phyloP scores from a whole-genome alignment of 2,113 vertebrate species.

The Phalacrocorax pelagicus region DNA sequence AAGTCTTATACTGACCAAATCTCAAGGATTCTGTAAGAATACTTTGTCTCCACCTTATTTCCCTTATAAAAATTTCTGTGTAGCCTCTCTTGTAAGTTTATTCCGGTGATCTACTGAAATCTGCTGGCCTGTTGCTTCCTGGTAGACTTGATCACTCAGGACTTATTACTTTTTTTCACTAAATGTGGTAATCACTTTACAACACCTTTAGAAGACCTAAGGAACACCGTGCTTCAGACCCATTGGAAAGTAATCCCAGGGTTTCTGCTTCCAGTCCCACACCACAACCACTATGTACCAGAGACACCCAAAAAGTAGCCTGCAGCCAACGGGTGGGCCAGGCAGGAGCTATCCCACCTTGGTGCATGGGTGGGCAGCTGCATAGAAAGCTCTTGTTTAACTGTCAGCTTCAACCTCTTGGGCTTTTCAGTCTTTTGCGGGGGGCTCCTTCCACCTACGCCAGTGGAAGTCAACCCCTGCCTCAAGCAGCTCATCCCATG shows the following conservation, averaged over 20 bases:
- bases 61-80: not conserved
- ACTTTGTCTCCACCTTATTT: not conserved
- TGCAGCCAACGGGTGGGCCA: not conserved
- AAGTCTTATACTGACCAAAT: not conserved
- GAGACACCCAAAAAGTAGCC: not conserved
- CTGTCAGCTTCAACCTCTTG: not conserved
- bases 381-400: not conserved
- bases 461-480: not conserved
- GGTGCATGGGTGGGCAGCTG: not conserved
- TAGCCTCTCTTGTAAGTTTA: not conserved
- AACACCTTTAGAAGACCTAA: not conserved
- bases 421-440: not conserved
- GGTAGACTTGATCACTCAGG: not conserved
- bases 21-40: not conserved
- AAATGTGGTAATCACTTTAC: not conserved
- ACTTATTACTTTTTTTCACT: not conserved
- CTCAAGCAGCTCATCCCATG: not conserved
- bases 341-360: not conserved
- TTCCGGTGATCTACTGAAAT: not conserved
- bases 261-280: not conserved
- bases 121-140: not conserved
- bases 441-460: not conserved
- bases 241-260: not conserved
- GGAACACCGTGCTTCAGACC: not conserved
- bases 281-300: not conserved